Evolutionary conservation across 2,113 vertebrate species (phyloP), one percentile per base, ranked within the genome.

Genomic region (Ramphastos sulfuratus): DNA sequence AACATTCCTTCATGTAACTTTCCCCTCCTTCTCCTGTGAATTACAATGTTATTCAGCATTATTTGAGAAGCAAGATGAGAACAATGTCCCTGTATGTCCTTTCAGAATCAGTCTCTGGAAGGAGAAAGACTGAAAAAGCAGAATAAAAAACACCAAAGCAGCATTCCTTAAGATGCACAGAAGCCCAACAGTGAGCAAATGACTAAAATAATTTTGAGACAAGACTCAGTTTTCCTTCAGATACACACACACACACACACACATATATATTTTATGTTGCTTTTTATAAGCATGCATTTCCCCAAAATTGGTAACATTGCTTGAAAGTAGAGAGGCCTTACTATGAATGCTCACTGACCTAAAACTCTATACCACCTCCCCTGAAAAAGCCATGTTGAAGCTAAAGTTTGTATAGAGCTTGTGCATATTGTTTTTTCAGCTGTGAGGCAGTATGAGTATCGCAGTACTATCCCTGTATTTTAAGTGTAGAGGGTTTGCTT

Each of bases 351-450:
- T 61, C 4, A 24, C 30, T 74, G 42, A 83, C 65, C 28, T 64
- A 88, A 66, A 92, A 30, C 48, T 73, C 78, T 60, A 7, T 21
- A 48, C 7, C 23, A 74, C 4, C 4, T 2, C 8, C 11, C 7
- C 1, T 0, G 7, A 17, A 92, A 93, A 87, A 77, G 7, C 24
- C 48, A 33, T 81, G 31, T 46, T 3, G 19, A 85, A 81, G 58
- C 30, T 73, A 63, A 44, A 86, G 46, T 33, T 82, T 88, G 48
- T 75, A 39, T 23, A 65, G 77, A 82, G 44, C 66, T 86, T 21
- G 1, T 89, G 59, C 61, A 46, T 72, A 14, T 69, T 93, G 94
- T 93, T 96, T 96, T 71, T 84, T 94, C 96, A 94, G 92, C 96
- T 96, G 92, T 79, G 88, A 73, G 88, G 30, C 1, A 2, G 61